These are phyloP conservation scores for Malurus cyaneus DNA, from an alignment of 2,113 vertebrate genomes.

Conservation along the genomic window DNA sequence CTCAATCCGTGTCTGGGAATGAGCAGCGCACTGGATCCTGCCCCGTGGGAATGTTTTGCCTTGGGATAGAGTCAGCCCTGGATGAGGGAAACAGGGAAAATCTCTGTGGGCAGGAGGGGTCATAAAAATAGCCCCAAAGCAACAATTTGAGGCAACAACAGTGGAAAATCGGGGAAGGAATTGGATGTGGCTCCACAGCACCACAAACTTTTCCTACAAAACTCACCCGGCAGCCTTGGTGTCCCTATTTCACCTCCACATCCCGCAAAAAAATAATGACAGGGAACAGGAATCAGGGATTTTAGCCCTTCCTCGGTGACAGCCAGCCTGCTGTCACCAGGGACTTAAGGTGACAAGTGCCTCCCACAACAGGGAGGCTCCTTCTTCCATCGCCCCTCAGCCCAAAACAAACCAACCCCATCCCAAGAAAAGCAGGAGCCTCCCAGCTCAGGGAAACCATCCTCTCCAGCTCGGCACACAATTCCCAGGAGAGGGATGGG, in stretches of 20 bases:
- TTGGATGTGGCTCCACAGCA: rapidly evolving
- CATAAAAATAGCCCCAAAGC: background rate
- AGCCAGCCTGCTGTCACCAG: background rate
- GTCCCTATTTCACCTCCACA: background rate
- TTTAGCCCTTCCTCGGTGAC: background rate
- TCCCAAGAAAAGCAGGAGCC: background rate
- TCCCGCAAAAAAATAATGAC: rapidly evolving
- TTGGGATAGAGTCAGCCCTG: background rate
- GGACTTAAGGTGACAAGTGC: background rate
- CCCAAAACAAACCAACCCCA: background rate
- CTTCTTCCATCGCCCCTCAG: background rate
- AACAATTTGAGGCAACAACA: background rate
- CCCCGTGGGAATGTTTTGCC: background rate
- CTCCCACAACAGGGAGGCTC: background rate
- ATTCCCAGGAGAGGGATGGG: background rate
- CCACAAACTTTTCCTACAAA: background rate
- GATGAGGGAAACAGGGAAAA: background rate
- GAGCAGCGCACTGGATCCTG: rapidly evolving
- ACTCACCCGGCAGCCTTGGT: rapidly evolving
- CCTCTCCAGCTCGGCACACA: background rate
- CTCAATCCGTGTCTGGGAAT: rapidly evolving
- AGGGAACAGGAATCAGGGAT: background rate
- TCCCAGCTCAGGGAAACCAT: background rate
- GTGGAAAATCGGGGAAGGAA: background rate
- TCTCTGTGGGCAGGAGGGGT: background rate